A percentile compares a stretch with the other conserved stretches of the same genome.
These are phyloP conservation scores for Mactromeris polynyma DNA, from an alignment of 2,888 invertebrate genomes.

Conservation along the genomic window DNA sequence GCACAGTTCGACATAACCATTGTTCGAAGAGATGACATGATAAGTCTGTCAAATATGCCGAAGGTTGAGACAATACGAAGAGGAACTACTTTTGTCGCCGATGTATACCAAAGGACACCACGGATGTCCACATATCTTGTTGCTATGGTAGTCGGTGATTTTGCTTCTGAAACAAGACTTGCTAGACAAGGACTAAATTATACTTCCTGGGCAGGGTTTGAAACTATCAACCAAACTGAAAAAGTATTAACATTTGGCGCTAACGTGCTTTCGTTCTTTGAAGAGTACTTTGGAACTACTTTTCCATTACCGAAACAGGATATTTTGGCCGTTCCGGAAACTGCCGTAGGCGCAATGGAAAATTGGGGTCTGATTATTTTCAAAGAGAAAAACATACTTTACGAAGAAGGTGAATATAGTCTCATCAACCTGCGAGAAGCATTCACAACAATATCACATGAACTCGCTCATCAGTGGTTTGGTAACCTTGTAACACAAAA, in stretches of 20 bases:
- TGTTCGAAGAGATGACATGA: slow-evolving; percentile 86
- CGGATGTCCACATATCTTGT: slow-evolving; percentile 89
- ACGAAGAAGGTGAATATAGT: slow-evolving; percentile 89
- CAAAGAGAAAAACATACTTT: slow-evolving; percentile 91
- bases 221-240: slow-evolving; percentile 91
- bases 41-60: slow-evolving; percentile 79
- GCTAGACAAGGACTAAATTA: slow-evolving; percentile 78
- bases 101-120: slow-evolving; percentile 92
- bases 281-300: slow-evolving; percentile 93
- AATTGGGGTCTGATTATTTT: slow-evolving; percentile 94
- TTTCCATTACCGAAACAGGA: slow-evolving; percentile 97
- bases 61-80: slow-evolving; percentile 46
- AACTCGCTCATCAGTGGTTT: slow-evolving; percentile 90
- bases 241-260: slow-evolving; percentile 89
- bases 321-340: slow-evolving; percentile 95
- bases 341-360: slow-evolving; percentile 94
- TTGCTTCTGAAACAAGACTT: slow-evolving; percentile 66
- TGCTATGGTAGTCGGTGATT: slow-evolving; percentile 86
- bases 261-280: slow-evolving; percentile 92
- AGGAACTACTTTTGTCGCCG: slow-evolving; percentile 89
- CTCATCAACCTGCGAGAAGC: slow-evolving; percentile 69
- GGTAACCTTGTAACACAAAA: slow-evolving; percentile 93
- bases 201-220: slow-evolving; percentile 88
- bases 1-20: slow-evolving; percentile 93
- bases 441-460: slow-evolving; percentile 91